Conservation (phyloP, 1,140 invertebrate species). For the Stegodyphus mimosarum region DNA sequence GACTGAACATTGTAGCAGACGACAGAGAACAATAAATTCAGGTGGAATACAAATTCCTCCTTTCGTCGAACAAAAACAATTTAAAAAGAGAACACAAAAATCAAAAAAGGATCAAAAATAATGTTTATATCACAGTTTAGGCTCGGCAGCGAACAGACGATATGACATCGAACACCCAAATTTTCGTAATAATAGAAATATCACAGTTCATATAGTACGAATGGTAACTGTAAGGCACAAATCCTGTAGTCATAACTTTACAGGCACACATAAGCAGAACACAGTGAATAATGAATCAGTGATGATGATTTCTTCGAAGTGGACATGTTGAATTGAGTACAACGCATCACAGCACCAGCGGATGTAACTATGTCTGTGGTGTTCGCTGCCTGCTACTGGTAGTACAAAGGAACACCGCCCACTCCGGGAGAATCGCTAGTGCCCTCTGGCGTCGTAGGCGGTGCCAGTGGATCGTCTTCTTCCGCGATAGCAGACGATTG, state of each 20-base stretch:
- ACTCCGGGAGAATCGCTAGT: conserved; percentile 38
- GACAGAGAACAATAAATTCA: neutral
- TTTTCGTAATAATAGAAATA: neutral
- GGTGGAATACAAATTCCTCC: conserved; percentile 22
- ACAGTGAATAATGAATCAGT: too few relatives aligned
- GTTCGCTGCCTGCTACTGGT: neutral
- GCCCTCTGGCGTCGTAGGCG: conserved; percentile 60
- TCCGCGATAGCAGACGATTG: conserved; percentile 22
- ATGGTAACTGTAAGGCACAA: neutral
- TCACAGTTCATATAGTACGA: too few relatives aligned
- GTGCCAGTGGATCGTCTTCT: conserved; percentile 50
- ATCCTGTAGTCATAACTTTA: too few relatives aligned
- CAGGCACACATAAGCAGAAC: too few relatives aligned
- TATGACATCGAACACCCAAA: neutral
- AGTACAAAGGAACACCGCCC: conserved; percentile 59
- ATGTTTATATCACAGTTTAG: too few relatives aligned
- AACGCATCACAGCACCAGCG: too few relatives aligned
- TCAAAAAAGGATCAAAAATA: neutral
- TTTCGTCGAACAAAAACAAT: conserved; percentile 40
- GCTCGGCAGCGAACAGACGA: neutral
- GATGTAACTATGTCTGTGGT: too few relatives aligned
- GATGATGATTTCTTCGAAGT: too few relatives aligned
- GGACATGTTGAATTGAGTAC: too few relatives aligned
- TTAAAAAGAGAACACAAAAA: neutral
- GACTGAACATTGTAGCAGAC: conserved; percentile 13